A percentile compares a stretch with the other conserved stretches of the same genome.
These are phyloP conservation scores for Leptothorax acervorum DNA, from an alignment of 2,888 invertebrate species.

Conservation along the genomic window DNA sequence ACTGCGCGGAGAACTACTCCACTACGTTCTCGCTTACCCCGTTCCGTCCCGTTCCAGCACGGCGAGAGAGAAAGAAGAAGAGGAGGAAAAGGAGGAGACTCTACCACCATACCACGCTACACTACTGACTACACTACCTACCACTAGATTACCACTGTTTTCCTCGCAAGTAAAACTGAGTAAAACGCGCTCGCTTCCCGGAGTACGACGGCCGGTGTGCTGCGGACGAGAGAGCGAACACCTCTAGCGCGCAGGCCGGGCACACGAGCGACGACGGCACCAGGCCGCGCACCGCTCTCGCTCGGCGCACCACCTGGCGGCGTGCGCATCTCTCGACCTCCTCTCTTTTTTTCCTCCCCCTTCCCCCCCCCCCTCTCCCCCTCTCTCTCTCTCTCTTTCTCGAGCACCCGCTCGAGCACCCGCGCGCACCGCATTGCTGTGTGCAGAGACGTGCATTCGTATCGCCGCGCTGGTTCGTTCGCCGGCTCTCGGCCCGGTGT, in stretches of 20 bases:
- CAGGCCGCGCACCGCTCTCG: slow-evolving; percentile 68
- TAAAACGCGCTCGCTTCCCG: slow-evolving; percentile 50
- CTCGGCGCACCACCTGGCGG: slow-evolving; percentile 75
- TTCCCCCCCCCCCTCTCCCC: too few relatives aligned
- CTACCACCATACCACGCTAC: slow-evolving; percentile 42
- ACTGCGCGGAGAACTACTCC: slow-evolving; percentile 62
- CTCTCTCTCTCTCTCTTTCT: neutral
- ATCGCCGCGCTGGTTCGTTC: slow-evolving; percentile 15
- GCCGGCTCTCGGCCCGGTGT: slow-evolving; percentile 16
- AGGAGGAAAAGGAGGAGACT: neutral
- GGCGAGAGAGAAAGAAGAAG: neutral
- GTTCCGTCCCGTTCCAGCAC: slow-evolving; percentile 52
- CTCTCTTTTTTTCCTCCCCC: neutral
- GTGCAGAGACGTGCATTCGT: neutral
- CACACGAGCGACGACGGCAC: slow-evolving; percentile 49
- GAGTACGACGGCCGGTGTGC: slow-evolving; percentile 49
- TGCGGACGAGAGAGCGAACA: slow-evolving; percentile 46
- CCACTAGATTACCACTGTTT: neutral
- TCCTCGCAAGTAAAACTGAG: slow-evolving; percentile 28
- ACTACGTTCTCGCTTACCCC: slow-evolving; percentile 61
- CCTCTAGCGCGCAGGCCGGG: slow-evolving; percentile 45
- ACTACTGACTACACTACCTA: neutral
- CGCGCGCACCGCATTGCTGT: neutral
- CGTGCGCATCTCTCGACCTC: slow-evolving; percentile 70
- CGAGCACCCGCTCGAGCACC: too few relatives aligned